Base-by-base conservation (phyloP, 2,888 invertebrate species). In the Dicroscelio sp. region DNA sequence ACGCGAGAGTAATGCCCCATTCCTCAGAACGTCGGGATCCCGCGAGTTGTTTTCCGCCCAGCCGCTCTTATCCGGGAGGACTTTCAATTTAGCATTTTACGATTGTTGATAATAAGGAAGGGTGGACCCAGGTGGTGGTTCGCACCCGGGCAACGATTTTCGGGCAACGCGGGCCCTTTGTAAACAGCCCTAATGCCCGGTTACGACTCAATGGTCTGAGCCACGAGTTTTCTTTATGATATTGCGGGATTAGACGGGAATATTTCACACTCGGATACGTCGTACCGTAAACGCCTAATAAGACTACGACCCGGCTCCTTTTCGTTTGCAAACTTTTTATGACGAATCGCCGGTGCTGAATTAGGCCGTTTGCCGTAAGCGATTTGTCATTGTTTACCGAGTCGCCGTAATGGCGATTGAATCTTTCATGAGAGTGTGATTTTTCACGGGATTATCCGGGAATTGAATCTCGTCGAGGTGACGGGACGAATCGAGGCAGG, bases 241-340 rank as follows among this genome's bases (percentile, higher is more conserved):
- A 96, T 96, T 96, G 96, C 96, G 94, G 96, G 96, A 97, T 97
- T 97, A 97, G 96, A 96, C 95, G 95, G 94, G 95, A 96, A 96
- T 96, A 96, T 96, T 96, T 97, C 95, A 96, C 96, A 96, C 96
- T 96, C 94, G 96, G 95, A 96, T 95, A 95, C 96, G 95, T 96
- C 96, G 58, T 48, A 38, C 79, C 71, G 38, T 80, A 80, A 86
- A 52, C 83, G 71, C 69, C 86, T 89, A 90, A 90, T 85, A 82
- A 90, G 90, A 48, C 71, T n/a, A n/a, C n/a, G n/a, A n/a, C n/a
- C n/a, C 52, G 27, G 31, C 35, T 55, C 71, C 17, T 60, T 85
- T 75, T 67, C 55, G 52, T 88, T 90, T 88, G 88, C 78, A 78
- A 90, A 90, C 85, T 80, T 90, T 90, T 87, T 87, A 89, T 85